Conservation (phyloP, 2,797 vertebrate species). For the Anniella stebbinsi region DNA sequence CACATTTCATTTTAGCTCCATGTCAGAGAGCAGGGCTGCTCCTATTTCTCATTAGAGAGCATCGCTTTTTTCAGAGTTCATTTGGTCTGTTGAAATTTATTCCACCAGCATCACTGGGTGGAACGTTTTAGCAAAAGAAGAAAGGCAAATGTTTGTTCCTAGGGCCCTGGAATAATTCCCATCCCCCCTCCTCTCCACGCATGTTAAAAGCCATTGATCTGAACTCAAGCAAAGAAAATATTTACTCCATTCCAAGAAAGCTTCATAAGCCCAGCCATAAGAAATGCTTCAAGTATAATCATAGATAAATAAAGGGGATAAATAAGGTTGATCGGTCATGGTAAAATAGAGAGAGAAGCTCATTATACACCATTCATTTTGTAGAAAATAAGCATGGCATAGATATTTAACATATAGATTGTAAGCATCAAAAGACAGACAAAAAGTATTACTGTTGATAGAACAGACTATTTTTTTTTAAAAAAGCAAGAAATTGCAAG, state of each 20-base stretch:
- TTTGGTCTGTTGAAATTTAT: conserved; percentile 5
- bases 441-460: not conserved
- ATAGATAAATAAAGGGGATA: conserved; percentile 14
- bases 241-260: not conserved
- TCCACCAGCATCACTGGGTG: not conserved
- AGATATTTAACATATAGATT: conserved; percentile 47
- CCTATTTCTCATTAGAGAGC: conserved; percentile 8
- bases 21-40: not conserved
- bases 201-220: conserved; percentile 15
- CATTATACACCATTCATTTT: not conserved
- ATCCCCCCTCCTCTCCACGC: not conserved
- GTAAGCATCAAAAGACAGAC: conserved; percentile 13
- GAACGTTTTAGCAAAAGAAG: not conserved
- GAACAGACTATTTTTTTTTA: not conserved
- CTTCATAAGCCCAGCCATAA: not conserved
- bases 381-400: not conserved
- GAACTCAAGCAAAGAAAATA: conserved; percentile 25
- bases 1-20: conserved; percentile 12
- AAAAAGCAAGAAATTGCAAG: not conserved
- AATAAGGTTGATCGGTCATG: conserved; percentile 2
- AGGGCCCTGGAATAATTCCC: not conserved
- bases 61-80: not conserved
- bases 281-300: not conserved
- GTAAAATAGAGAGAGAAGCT: not conserved
- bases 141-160: not conserved